phyloP scores from a whole-genome alignment of 2,888 invertebrate genomes.

The Troides aeacus region DNA sequence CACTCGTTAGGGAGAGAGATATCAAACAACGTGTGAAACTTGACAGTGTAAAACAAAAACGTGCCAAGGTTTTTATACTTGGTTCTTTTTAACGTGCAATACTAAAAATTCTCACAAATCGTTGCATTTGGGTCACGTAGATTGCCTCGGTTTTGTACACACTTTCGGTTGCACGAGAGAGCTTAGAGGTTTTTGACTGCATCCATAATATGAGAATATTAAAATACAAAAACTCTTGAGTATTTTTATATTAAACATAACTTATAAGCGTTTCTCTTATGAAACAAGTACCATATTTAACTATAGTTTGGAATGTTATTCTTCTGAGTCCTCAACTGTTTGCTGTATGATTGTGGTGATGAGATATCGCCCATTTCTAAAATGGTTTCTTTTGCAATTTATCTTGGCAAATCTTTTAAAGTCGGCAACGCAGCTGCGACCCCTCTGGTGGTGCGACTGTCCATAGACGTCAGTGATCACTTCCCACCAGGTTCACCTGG shows the following conservation, averaged over 20 bases:
- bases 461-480: no score
- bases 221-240: background rate
- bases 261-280: background rate
- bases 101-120: slow-evolving; percentile 23
- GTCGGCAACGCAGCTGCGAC: no score
- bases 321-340: background rate
- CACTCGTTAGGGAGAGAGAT: background rate
- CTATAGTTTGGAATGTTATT: background rate
- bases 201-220: slow-evolving; percentile 14
- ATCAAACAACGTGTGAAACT: slow-evolving; percentile 17
- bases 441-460: no score
- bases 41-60: slow-evolving; percentile 15
- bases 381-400: no score
- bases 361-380: no score
- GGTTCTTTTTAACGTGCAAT: slow-evolving; percentile 25
- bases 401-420: no score
- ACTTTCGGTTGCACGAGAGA: slow-evolving; percentile 10
- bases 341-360: no score
- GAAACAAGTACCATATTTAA: background rate
- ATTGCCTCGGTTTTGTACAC: slow-evolving; percentile 26
- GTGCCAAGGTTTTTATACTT: slow-evolving; percentile 22
- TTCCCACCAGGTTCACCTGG: no score
- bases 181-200: slow-evolving; percentile 8
- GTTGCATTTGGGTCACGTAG: slow-evolving; percentile 25
- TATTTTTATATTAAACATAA: background rate